Evolutionary conservation across 2,888 invertebrate species (phyloP), one percentile per base, ranked within the genome.

Genomic region (Heliconius aoede): DNA sequence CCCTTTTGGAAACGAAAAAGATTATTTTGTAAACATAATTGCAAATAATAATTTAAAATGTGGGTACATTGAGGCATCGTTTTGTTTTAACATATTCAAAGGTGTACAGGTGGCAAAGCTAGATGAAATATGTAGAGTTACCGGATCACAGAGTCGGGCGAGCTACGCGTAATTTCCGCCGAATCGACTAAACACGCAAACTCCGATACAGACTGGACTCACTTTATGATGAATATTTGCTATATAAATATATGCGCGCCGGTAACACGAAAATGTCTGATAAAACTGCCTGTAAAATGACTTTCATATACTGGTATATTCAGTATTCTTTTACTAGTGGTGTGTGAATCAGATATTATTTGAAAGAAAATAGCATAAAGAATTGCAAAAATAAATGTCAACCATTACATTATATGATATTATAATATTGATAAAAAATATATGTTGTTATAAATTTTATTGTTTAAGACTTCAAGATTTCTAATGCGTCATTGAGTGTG

Each of bases 111-210:
- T 61, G n/a, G 71, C 24, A 76, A 64, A 21, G 72, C 51, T 72
- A 76, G 77, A 84, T 80, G 84, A 83, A 84, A 74, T 72, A 74
- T 71, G 76, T 69, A 73, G 64, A 58, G 65, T 60, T 78, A 78
- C 81, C 84, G 87, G 84, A 85, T 84, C 68, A 83, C 80, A 80
- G 80, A 72, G 64, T 76, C 62, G 68, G 67, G 74, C 72, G 83
- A 80, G 83, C 83, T 84, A 84, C 84, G 82, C 84, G 87, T 87
- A 86, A 89, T 89, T 87, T 90, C 89, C 89, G 89, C 76, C 69
- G 62, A 77, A 78, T 81, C 80, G 80, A 60, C 77, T 65, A 76
- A 77, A 77, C 76, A 36, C 71, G 67, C 78, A 61, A 61, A 46
- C 60, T 69, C 30, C 61, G 60, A 60, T 40, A 61, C 40, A 61